These are phyloP conservation scores for Phyllostomus hastatus DNA, from an alignment of 2,113 vertebrate species.

Conservation along the genomic window DNA sequence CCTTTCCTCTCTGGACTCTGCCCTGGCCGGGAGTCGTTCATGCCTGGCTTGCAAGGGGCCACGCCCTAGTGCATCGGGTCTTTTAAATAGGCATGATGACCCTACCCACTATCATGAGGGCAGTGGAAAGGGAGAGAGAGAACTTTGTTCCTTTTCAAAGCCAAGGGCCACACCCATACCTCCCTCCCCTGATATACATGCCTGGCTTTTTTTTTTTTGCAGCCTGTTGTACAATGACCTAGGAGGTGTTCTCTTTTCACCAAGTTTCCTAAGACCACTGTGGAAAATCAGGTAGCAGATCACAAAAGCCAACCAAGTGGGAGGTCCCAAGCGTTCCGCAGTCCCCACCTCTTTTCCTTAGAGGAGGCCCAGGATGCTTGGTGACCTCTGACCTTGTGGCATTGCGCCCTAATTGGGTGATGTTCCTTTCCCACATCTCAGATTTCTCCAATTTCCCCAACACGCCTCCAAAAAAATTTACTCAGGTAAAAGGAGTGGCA, in stretches of 20 bases:
- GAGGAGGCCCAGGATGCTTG: not conserved
- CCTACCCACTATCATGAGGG: not conserved
- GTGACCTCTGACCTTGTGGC: not conserved
- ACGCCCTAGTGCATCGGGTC: not conserved
- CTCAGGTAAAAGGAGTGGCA: not conserved
- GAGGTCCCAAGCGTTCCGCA: not conserved
- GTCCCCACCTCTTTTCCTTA: not conserved
- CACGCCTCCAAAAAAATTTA: not conserved
- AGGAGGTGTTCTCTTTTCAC: not conserved
- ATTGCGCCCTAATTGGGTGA: not conserved
- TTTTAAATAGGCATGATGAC: not conserved
- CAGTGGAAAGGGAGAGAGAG: not conserved
- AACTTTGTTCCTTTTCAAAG: not conserved
- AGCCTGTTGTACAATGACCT: rapidly evolving
- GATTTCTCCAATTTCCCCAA: not conserved
- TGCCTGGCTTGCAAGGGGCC: not conserved
- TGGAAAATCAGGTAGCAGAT: not conserved
- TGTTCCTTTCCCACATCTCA: not conserved
- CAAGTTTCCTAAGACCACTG: not conserved
- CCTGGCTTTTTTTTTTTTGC: not conserved
- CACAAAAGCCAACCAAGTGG: not conserved
- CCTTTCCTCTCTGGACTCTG: not conserved
- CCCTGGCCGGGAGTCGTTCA: not conserved
- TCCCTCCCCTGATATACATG: rapidly evolving
- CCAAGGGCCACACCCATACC: not conserved